phyloP scores from a whole-genome alignment of 2,888 invertebrate species.

The Aporophyla lueneburgensis region DNA sequence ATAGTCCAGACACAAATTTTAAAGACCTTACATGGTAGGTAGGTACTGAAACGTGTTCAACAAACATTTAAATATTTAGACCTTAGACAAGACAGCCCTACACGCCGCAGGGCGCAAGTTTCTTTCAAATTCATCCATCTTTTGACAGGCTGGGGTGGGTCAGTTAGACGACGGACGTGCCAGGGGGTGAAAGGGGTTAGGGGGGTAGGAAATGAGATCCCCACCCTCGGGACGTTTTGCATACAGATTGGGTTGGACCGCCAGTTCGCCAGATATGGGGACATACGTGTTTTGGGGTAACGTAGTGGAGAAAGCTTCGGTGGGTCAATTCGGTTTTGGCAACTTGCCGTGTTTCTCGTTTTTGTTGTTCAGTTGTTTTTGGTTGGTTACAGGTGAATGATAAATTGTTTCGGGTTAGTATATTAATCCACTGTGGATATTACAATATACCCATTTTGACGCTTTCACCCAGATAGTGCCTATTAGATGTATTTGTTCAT shows the following conservation, averaged over 20 bases:
- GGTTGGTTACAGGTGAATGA: conserved; percentile 16
- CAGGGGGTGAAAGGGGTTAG: conserved; percentile 8
- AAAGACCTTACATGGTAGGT: background rate
- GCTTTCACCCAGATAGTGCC: background rate
- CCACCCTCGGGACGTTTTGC: conserved; percentile 72
- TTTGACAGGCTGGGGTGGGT: conserved; percentile 70
- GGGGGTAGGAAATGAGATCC: conserved; percentile 70
- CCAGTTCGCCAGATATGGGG: conserved; percentile 56
- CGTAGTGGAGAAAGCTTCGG: conserved; percentile 28
- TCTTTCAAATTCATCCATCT: conserved; percentile 73
- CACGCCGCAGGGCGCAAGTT: conserved; percentile 59
- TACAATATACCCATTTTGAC: background rate
- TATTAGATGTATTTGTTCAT: background rate
- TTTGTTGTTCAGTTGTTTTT: conserved; percentile 30
- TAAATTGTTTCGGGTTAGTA: background rate
- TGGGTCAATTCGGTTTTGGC: conserved; percentile 52
- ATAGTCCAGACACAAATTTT: background rate
- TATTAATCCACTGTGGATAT: background rate
- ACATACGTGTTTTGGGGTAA: conserved; percentile 66
- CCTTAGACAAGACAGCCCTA: conserved; percentile 52
- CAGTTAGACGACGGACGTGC: conserved; percentile 67
- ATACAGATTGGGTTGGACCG: conserved; percentile 73
- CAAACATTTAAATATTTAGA: background rate
- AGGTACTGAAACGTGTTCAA: background rate
- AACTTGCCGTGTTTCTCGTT: conserved; percentile 42